Evolutionary conservation across 2,888 invertebrate genomes (phyloP).

Genomic region (Drosophila vallismaia): DNA sequence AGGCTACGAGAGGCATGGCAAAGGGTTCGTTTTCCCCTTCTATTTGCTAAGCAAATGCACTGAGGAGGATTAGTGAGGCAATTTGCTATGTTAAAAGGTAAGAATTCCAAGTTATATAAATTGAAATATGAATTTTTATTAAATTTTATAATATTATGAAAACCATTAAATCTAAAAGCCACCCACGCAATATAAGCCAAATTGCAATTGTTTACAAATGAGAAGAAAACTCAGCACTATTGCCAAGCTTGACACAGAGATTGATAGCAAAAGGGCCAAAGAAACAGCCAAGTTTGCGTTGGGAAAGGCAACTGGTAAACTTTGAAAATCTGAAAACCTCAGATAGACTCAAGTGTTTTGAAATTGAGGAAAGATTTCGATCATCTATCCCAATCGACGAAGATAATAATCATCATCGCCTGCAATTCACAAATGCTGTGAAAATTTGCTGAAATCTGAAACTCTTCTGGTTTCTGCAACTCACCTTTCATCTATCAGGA

Average conservation of each 20-base stretch:
- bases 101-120: no score
- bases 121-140: no score
- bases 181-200: constrained; percentile 26
- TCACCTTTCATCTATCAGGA: constrained; percentile 15
- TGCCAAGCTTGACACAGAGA: constrained; percentile 15
- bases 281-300: constrained; percentile 4
- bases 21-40: background rate
- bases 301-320: constrained; percentile 39
- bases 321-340: constrained; percentile 26
- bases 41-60: background rate
- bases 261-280: constrained; percentile 21
- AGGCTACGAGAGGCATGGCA: constrained; percentile 10
- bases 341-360: constrained; percentile 21
- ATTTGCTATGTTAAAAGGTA: no score
- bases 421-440: constrained; percentile 15
- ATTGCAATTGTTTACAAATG: constrained; percentile 70
- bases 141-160: background rate
- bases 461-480: constrained; percentile 11
- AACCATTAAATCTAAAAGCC: background rate
- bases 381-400: constrained; percentile 19
- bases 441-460: background rate
- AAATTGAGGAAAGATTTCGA: constrained; percentile 29
- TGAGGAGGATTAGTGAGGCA: background rate
- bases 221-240: constrained; percentile 70
- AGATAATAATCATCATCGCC: constrained; percentile 35